These are phyloP conservation scores for Torymus auratus DNA, from an alignment of 2,888 invertebrate genomes.

Conservation along the genomic window DNA sequence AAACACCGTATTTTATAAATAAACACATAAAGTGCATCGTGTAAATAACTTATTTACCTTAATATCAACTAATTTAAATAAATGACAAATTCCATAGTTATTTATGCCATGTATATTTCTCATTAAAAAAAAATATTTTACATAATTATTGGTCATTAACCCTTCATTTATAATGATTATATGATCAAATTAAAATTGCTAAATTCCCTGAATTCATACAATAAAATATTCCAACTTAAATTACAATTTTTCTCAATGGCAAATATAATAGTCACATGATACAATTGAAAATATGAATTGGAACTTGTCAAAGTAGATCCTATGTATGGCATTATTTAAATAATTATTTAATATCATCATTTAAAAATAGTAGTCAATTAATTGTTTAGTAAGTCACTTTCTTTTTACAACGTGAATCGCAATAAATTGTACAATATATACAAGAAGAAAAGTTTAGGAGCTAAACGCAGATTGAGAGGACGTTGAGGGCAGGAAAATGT, in stretches of 20 bases:
- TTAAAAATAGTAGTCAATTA: conserved; percentile 41
- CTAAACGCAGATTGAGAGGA: conserved; percentile 71
- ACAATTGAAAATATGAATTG: conserved; percentile 30
- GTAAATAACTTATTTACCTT: conserved; percentile 31
- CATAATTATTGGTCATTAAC: not conserved
- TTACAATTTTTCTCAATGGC: conserved; percentile 11
- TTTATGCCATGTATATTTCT: conserved; percentile 16
- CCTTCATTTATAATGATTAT: not conserved
- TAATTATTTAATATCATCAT: conserved; percentile 21
- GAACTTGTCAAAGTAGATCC: conserved; percentile 22
- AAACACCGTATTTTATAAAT: conserved; percentile 61
- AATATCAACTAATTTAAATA: conserved; percentile 26
- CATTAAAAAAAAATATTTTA: not conserved
- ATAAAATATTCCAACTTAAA: conserved; percentile 20
- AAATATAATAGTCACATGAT: conserved; percentile 9
- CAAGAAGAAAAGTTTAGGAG: conserved; percentile 63
- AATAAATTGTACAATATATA: conserved; percentile 59
- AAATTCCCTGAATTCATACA: not conserved
- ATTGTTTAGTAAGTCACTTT: conserved; percentile 18
- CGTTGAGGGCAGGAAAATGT: conserved; percentile 71
- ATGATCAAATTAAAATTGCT: conserved; percentile 5
- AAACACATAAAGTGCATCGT: conserved; percentile 55
- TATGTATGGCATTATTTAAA: conserved; percentile 35
- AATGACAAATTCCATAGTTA: conserved; percentile 27
- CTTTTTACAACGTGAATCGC: conserved; percentile 43